Base-by-base conservation (phyloP, 2,888 invertebrate species). In the Cheilosia vernalis region DNA sequence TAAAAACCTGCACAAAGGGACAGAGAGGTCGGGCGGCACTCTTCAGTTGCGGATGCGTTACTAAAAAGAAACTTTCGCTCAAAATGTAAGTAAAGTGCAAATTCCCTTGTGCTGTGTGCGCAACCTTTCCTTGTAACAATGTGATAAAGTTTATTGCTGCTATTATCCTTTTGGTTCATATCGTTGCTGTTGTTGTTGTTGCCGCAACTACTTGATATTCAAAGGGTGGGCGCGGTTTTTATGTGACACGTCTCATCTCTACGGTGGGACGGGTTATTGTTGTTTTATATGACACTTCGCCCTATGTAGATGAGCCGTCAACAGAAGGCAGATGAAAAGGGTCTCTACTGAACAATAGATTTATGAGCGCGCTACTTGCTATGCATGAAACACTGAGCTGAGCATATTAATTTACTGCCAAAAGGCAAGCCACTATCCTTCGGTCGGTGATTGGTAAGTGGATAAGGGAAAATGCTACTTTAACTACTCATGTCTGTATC, bases 61-160 rank as follows among this genome's bases (percentile, higher is more conserved):
- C 37, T 37, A 47, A 69, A 69, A 44, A 6, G 15, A 30, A 27
- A 42, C 53, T 67, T 67, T 55, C 27, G 15, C 47, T 69, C 33
- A 56, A 69, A 69, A 47, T 69, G 44, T 33, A 47, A 69, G 44
- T 33, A 47, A 69, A 69, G 69, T 60, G 49, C 33, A 49, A 37
- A 58, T 47, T 49, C 58, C 33, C 69, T 17, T 10, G 33, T 37
- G 13, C 30, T 1, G 4, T 30, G 33, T 49, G 61, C 21, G 51
- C 19, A 42, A 61, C 49, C 60, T 60, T 70, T 42, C 21, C 40
- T 27, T 15, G 44, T 44, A 53, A 72, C 61, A 63, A 72, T 72
- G 61, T 61, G 72, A 61, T 42, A 53, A 63, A 63, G 72, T 61
- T 72, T 72, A 72, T 61, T 72, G 72, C 33, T 33, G 44, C 61